Conservation (phyloP, 2,113 vertebrate genomes). For the Regulus satrapa region DNA sequence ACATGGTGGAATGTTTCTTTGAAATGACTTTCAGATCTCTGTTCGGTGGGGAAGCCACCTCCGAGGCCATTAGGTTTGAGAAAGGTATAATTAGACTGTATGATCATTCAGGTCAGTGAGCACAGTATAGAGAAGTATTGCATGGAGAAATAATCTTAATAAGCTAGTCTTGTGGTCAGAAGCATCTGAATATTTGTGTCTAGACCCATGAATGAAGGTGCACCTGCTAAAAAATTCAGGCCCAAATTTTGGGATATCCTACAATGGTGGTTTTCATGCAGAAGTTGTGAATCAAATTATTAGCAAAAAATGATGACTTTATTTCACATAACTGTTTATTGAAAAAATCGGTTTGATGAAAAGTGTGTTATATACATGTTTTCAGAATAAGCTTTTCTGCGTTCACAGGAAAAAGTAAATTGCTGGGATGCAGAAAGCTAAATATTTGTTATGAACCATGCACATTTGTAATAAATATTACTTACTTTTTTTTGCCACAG, state of each 20-base stretch:
- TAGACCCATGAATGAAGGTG: neutral
- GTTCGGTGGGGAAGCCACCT: neutral
- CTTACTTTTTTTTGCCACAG: neutral
- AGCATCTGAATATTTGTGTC: neutral
- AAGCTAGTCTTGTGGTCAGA: neutral
- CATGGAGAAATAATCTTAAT: neutral
- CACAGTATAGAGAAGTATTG: neutral
- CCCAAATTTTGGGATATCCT: neutral
- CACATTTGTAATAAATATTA: neutral
- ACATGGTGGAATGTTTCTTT: neutral
- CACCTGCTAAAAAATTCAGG: neutral
- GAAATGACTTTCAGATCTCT: neutral
- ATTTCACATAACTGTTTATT: neutral
- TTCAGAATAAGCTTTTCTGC: neutral
- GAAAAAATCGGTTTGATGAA: neutral
- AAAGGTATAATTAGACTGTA: neutral
- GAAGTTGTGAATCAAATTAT: neutral
- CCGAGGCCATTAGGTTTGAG: neutral
- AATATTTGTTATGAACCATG: neutral
- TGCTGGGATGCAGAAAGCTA: neutral
- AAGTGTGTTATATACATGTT: accelerated
- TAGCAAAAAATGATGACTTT: neutral
- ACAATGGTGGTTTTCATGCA: neutral
- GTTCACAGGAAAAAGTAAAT: neutral
- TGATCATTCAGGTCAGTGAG: slow-evolving; percentile 4